These are phyloP conservation scores for Ostrea denselamellosa DNA, from an alignment of 1,140 invertebrate species.

Conservation along the genomic window DNA sequence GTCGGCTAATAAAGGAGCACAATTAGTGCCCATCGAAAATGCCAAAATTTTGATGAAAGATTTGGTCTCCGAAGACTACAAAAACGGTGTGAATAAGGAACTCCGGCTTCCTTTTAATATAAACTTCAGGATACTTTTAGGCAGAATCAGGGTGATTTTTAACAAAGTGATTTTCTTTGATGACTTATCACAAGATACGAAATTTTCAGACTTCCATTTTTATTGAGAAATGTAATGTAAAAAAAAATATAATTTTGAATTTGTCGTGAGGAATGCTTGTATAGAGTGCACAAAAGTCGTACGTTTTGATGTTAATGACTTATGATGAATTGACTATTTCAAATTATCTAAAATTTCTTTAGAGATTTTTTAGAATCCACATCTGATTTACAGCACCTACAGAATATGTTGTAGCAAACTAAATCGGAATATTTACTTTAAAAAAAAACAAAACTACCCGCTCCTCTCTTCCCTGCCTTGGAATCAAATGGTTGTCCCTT, in stretches of 20 bases:
- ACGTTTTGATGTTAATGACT: background rate
- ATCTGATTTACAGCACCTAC: background rate
- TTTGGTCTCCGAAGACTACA: background rate
- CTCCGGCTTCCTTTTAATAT: background rate
- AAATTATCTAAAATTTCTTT: background rate
- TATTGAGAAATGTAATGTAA: background rate
- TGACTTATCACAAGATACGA: background rate
- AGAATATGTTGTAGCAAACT: background rate
- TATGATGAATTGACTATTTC: background rate
- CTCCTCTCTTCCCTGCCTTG: no score
- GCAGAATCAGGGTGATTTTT: background rate
- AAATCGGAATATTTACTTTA: background rate
- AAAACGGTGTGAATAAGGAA: background rate
- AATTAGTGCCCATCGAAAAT: background rate
- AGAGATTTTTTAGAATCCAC: background rate
- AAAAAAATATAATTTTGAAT: background rate
- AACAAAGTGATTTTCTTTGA: background rate
- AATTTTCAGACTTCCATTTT: background rate
- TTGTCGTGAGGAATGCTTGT: background rate
- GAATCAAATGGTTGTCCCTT: no score
- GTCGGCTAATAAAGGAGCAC: background rate
- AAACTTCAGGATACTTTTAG: background rate
- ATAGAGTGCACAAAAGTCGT: background rate
- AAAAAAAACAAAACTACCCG: no score
- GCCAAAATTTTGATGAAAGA: background rate